These are phyloP conservation scores for Haemorhous mexicanus DNA, from an alignment of 2,113 vertebrate species.

Conservation along the genomic window DNA sequence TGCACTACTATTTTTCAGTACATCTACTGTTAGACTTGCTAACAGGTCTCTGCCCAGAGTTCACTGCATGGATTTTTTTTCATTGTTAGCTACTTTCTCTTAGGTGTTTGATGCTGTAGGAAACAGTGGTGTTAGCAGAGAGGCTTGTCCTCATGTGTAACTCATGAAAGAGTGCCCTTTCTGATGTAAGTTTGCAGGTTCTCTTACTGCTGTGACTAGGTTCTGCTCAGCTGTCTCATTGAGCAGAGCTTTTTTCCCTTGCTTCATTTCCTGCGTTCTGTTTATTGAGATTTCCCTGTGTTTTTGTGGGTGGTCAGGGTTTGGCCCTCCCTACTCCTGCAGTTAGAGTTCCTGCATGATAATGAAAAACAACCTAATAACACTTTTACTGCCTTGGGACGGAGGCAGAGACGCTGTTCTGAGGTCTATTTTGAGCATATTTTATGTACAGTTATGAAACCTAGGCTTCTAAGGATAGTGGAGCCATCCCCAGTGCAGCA, in stretches of 20 bases:
- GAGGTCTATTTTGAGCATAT: background rate
- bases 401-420: background rate
- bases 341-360: background rate
- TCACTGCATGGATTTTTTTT: background rate
- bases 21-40: background rate
- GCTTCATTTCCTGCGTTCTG: background rate
- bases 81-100: background rate
- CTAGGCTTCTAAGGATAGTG: background rate
- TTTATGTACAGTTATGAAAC: background rate
- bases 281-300: background rate
- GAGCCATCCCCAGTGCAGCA: background rate
- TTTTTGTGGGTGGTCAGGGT: background rate
- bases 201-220: background rate
- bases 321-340: background rate
- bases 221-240: background rate
- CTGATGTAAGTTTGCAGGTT: background rate
- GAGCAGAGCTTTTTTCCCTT: background rate
- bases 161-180: background rate
- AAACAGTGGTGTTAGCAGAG: background rate
- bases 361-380: background rate
- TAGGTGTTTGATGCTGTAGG: background rate
- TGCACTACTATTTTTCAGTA: background rate
- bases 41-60: background rate
- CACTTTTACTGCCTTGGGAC: background rate
- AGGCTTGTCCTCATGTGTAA: background rate